Base-by-base conservation (phyloP, 2,113 vertebrate species). In the Zeus faber region DNA sequence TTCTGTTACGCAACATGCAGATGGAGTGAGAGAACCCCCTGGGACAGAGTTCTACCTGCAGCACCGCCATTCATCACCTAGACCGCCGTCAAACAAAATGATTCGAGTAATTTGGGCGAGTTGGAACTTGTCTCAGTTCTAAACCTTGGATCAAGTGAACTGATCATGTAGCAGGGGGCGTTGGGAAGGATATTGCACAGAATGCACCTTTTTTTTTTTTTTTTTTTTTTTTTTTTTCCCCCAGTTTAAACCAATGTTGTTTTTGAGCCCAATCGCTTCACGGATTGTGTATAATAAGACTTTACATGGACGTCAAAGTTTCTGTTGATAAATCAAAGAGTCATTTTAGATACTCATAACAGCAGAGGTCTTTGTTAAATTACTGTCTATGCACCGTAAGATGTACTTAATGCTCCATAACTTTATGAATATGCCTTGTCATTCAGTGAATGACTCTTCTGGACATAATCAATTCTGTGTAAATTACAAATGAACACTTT, bases 361-460 rank as follows among this genome's bases (percentile, higher is more conserved):
- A 65, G 65, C 55, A 60, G 67, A 74, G 54, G 35, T 56, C 64
- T 81, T 82, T 77, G 37, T 70, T 72, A 77, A 62, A 74, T 68
- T 62, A 69, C 35, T 67, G 74, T 84, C 81, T 84, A 84, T 86
- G 84, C 82, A 84, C 74, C 72, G 76, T 81, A 54, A n/a, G 58
- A 37, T 14, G n/a, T 37, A n/a, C 9, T 37, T n/a, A 6, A 37
- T 5, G 33, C n/a, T 37, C 13, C 11, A 37, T 37, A 37, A 59
- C 33, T 60, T 53, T 59, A 66, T 72, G 53, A 58, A 37, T 64
- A n/a, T n/a, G n/a, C n/a, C n/a, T 70, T 68, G 74, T 75, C 75
- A 83, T 84, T 87, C 77, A 84, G n/a, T n/a, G n/a, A n/a, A 48
- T 85, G 77, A 82, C 58, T n/a, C n/a, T n/a, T n/a, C n/a, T n/a